Evolutionary conservation across 1,140 invertebrate species (phyloP).

Genomic region (Bacillus rossius): DNA sequence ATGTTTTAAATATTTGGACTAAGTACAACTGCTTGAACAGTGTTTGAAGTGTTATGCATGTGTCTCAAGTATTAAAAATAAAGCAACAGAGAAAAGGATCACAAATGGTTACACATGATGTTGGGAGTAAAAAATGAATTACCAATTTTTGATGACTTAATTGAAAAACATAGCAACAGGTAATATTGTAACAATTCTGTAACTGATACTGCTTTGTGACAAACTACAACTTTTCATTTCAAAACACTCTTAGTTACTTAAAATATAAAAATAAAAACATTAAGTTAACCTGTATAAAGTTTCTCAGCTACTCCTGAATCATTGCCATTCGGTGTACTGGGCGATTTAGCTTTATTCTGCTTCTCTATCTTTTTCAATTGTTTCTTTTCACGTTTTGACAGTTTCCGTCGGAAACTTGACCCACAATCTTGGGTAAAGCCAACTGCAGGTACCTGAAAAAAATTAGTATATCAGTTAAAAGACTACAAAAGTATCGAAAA

Average conservation of each 20-base stretch:
- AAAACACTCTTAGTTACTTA: no score
- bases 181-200: not conserved
- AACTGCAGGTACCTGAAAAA: constrained; percentile 45
- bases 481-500: no score
- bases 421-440: constrained; percentile 51
- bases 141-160: not conserved
- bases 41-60: no score
- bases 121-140: no score
- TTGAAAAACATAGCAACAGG: not conserved
- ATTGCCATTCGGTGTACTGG: constrained; percentile 50
- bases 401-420: constrained; percentile 76
- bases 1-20: no score
- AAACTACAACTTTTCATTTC: not conserved
- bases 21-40: no score
- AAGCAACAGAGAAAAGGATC: no score
- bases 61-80: no score
- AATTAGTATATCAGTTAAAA: not conserved
- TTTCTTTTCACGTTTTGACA: constrained; percentile 98
- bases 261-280: not conserved
- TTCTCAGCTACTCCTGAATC: constrained; percentile 79
- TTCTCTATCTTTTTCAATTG: constrained; percentile 97
- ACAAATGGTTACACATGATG: no score
- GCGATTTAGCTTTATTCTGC: constrained; percentile 70
- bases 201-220: not conserved
- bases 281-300: constrained; percentile 85